Evolutionary conservation across 2,113 vertebrate species (phyloP).

Genomic region (Leptobrachium leishanense): DNA sequence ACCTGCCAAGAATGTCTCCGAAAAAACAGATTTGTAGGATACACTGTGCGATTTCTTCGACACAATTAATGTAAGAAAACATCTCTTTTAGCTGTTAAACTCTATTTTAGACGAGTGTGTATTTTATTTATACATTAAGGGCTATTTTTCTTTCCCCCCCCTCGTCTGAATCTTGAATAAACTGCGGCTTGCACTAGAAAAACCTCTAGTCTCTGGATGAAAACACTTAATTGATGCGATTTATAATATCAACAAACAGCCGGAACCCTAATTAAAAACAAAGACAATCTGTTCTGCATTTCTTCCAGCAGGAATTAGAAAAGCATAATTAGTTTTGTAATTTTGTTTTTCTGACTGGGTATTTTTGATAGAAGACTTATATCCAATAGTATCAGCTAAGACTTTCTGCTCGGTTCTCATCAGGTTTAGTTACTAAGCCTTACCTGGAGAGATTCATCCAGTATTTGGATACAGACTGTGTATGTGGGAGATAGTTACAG

Average conservation of each 20-base stretch:
- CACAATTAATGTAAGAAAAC: neutral
- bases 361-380: slow-evolving; percentile 31
- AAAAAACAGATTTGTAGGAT: too few relatives aligned
- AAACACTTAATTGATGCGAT: slow-evolving; percentile 51
- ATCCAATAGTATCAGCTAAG: slow-evolving; percentile 7
- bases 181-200: slow-evolving; percentile 37
- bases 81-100: neutral
- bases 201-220: slow-evolving; percentile 47
- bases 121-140: slow-evolving; percentile 30
- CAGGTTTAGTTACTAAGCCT: neutral
- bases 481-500: too few relatives aligned
- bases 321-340: slow-evolving; percentile 49
- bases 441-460: neutral
- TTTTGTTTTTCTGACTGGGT: slow-evolving; percentile 47
- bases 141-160: slow-evolving; percentile 33
- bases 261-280: slow-evolving; percentile 50
- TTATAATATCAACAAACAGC: slow-evolving; percentile 51
- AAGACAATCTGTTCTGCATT: slow-evolving; percentile 49
- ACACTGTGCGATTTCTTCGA: too few relatives aligned
- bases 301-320: slow-evolving; percentile 49
- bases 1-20: too few relatives aligned
- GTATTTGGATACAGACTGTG: too few relatives aligned
- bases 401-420: slow-evolving; percentile 13
- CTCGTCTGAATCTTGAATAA: slow-evolving; percentile 39
- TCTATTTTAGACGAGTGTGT: slow-evolving; percentile 10